These are phyloP conservation scores for Andrena chrysosceles DNA, from an alignment of 2,888 invertebrate genomes.

Conservation along the genomic window DNA sequence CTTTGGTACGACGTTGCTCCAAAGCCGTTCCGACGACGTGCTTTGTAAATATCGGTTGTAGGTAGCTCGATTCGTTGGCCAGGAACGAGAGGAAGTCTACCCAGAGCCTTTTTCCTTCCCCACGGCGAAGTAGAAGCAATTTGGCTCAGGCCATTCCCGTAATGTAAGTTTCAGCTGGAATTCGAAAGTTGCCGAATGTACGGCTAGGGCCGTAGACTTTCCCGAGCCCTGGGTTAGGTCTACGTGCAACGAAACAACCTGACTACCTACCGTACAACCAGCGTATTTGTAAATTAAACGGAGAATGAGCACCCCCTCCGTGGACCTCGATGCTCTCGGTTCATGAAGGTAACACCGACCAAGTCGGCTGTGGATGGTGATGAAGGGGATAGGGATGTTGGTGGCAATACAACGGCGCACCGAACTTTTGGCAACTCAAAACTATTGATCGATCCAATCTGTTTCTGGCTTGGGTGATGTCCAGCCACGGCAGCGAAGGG, in stretches of 20 bases:
- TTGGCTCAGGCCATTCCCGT: slow-evolving; percentile 69
- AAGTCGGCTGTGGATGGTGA: slow-evolving; percentile 20
- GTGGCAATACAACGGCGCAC: slow-evolving; percentile 64
- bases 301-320: neutral
- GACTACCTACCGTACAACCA: slow-evolving; percentile 17
- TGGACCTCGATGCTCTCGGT: neutral
- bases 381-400: slow-evolving; percentile 17
- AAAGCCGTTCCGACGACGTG: neutral
- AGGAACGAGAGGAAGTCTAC: slow-evolving; percentile 52
- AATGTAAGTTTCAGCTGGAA: slow-evolving; percentile 74
- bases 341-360: slow-evolving; percentile 9
- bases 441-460: slow-evolving; percentile 70
- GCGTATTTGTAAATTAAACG: slow-evolving; percentile 49
- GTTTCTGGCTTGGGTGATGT: slow-evolving; percentile 63
- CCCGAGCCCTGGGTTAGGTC: slow-evolving; percentile 4
- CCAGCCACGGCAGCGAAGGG: slow-evolving; percentile 54
- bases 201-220: slow-evolving; percentile 31
- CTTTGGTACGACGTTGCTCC: neutral
- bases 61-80: slow-evolving; percentile 15
- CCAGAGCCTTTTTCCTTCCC: slow-evolving; percentile 52
- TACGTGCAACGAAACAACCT: slow-evolving; percentile 17
- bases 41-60: slow-evolving; percentile 36
- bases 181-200: slow-evolving; percentile 70
- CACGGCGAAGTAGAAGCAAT: slow-evolving; percentile 61
- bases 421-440: slow-evolving; percentile 77